Evolutionary conservation across 2,113 vertebrate species (phyloP), one percentile per base, ranked within the genome.

Genomic region (Rhipidura dahli): DNA sequence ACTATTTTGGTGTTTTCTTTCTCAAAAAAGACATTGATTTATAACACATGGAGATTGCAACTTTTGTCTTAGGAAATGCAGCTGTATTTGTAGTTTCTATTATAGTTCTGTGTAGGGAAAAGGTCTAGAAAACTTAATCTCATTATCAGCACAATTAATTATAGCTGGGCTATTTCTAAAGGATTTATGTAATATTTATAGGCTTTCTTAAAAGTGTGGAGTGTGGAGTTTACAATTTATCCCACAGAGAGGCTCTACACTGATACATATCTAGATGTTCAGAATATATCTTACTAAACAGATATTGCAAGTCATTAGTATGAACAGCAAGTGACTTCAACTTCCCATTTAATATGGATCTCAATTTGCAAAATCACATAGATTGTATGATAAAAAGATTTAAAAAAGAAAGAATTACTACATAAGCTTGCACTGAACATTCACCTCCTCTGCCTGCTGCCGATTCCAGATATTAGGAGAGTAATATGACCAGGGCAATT

Each of bases 121-220:
- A 89, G 14, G 27, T 79, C 31, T 89, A 57, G 63, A 85, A 94
- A 84, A 87, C 28, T 75, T 89, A 30, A 75, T 85, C 37, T 91
- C 45, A 47, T 85, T 94, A 96, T 76, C 66, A 85, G 33, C 15
- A 9, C 30, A 63, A 70, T 77, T 96, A 85, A 77, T 91, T 87
- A 42, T n/a, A 75, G 37, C 53, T 96, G 49, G 16, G 26, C 19
- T 85, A 24, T 83, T 89, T 95, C 57, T 83, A 73, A 85, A 83
- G 53, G 26, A 81, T 91, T 83, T 79, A 79, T 85, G 44, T n/a
- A 84, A 73, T 91, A 82, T 90, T 95, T 84, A 57, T 75, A 76
- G 28, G 20, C n/a, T 76, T 89, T 87, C 42, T 68, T 40, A 61
- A 91, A 90, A 79, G 1, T 31, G 3, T 60, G 12, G 42, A 92